Evolutionary conservation across 2,888 invertebrate genomes (phyloP), one percentile per base, ranked within the genome.

Genomic region (Dasypogon diadema): DNA sequence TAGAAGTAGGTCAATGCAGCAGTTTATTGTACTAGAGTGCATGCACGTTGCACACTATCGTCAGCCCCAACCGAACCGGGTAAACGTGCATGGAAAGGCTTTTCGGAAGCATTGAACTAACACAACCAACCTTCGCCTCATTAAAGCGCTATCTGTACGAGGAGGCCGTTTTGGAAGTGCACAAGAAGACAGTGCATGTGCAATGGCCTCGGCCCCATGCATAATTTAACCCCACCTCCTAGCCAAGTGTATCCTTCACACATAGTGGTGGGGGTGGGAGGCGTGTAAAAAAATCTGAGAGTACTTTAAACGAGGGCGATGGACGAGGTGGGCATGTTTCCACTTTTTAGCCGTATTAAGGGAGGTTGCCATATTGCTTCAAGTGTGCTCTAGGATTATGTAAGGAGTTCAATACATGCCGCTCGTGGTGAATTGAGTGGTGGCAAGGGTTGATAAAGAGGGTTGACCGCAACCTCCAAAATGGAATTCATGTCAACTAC

Each of bases 1-100:
- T 37, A 72, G 77, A 81, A 80, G 78, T 81, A 79, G 83, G 83
- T 83, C 82, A 84, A 82, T 83, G 83, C 83, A 82, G 83, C 78
- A 81, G 80, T 81, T 81, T 81, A 82, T 82, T 82, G 82, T 81
- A 81, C 81, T 77, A 75, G 76, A 76, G 79, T 76, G 77, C 78
- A 76, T 30, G 14, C 34, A 37, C 60, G 30, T n/a, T 22, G 51
- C 51, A 34, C 37, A 34, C 26, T 56, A 6, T 42, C n/a, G n/a
- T n/a, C n/a, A n/a, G 2, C 14, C 24, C 56, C 56, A 10, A n/a
- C 14, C 18, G 16, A 34, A 55, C 16, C 56, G 16, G 18, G 65
- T 46, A 42, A 22, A 42, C 18, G 42, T 48, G 24, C 21, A 22
- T 21, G 12, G 16, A 26, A 34, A n/a, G 46, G 48, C 68, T 22